Base-by-base conservation (phyloP, 2,797 vertebrate species). In the Mergus octosetaceus region DNA sequence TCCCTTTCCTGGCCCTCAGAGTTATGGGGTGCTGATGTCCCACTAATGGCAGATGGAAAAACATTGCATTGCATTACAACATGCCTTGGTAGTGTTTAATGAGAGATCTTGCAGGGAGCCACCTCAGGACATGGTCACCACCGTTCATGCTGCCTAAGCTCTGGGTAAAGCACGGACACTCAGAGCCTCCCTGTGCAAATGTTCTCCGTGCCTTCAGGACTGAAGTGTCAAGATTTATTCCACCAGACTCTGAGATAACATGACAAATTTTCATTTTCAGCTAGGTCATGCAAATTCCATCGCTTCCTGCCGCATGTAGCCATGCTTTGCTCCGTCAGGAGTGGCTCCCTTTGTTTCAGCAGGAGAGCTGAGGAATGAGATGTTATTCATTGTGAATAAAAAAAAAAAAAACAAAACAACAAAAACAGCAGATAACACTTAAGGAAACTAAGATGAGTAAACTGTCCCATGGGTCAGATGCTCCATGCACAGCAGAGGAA, bases 151-250 rank as follows among this genome's bases (percentile, higher is more conserved):
- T 79, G 68, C 25, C 47, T 57, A 32, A 79, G 49, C 64, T 91
- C 83, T 22, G 38, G 85, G 83, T 19, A 79, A 73, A 77, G 39
- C 53, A 21, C 2, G 61, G 58, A 81, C 13, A 77, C 6, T 7
- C 32, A 25, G 38, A 41, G 57, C 27, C 11, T 90, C 71, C 41
- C 58, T 6, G 27, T 56, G 53, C 41, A 77, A 89, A 74, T 80
- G 77, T 69, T 38, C 30, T 85, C 84, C 19, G 2, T 68, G 65
- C 71, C 91, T 95, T 79, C 61, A 90, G 74, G 91, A 90, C 57
- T 58, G 57, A 85, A 87, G 30, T 88, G 90, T 90, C 91, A 90
- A 45, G 61, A 89, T 90, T 89, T 85, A 47, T 82, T 89, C 57
- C 49, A 28, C 54, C 49, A 77, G 65, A n/a, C 38, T 77, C 57